Percentiles rank a stretch among this genome's conserved stretches.
These are phyloP conservation scores for Allobates femoralis DNA, from an alignment of 2,797 vertebrate species.

Conservation along the genomic window DNA sequence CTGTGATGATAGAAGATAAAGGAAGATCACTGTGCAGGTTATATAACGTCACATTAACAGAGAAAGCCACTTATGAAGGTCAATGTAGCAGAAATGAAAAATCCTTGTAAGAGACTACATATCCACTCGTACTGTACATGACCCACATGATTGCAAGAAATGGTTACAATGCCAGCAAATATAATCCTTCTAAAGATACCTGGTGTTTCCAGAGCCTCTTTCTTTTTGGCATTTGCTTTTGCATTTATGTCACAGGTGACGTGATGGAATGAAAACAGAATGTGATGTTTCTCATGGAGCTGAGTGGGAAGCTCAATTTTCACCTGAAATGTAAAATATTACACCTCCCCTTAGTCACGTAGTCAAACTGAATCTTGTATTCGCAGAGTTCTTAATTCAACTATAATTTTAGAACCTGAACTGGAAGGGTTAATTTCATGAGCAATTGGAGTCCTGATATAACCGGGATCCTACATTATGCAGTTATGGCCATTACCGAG, in stretches of 20 bases:
- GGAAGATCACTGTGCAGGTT: background rate
- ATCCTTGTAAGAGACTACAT: conserved; percentile 34
- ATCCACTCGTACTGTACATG: conserved; percentile 42
- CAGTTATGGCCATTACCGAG: background rate
- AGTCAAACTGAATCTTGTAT: conserved; percentile 20
- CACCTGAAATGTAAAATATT: conserved; percentile 82
- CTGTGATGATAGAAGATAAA: conserved; percentile 72
- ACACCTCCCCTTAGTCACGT: conserved; percentile 66
- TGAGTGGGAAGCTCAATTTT: conserved; percentile 98
- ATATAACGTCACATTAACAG: conserved; percentile 20
- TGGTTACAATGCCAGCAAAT: conserved; percentile 47
- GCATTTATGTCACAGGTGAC: conserved; percentile 98
- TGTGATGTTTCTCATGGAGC: conserved; percentile 96
- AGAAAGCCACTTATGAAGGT: conserved; percentile 37
- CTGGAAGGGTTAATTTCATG: background rate
- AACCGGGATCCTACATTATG: background rate
- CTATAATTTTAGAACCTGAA: background rate
- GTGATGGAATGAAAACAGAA: conserved; percentile 98
- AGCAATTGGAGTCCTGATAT: background rate
- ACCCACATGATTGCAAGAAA: conserved; percentile 42
- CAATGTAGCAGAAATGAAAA: conserved; percentile 41
- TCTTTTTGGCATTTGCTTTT: conserved; percentile 96
- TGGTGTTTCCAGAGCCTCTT: conserved; percentile 93
- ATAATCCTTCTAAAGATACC: conserved; percentile 77
- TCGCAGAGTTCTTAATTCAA: background rate